Base-by-base conservation (phyloP, 2,113 vertebrate species). In the Sinocyclocheilus anophthalmus region DNA sequence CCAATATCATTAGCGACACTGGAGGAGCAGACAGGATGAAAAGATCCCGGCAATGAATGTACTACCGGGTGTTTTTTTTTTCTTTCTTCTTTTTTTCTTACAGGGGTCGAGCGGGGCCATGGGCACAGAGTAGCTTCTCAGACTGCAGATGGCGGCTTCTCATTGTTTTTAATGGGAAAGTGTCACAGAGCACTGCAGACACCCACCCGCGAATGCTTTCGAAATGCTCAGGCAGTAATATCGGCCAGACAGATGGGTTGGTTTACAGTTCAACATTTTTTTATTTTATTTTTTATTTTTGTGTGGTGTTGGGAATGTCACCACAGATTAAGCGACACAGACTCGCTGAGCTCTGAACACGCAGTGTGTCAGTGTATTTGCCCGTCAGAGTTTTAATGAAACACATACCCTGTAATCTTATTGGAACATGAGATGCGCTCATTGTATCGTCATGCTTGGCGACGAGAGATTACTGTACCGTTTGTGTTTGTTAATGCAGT, bases 1-100 rank as follows among this genome's bases (percentile, higher is more conserved):
- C 90, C 89, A 93, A 92, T 94, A 93, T 95, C 91, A 93, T 93
- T 90, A 90, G 91, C 59, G 88, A 87, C 86, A 77, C 84, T 88
- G 85, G 87, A 87, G 88, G 90, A 90, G 88, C 81, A 86, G 81
- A 88, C 14, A 37, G 77, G 4, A 86, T 92, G 89, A 92, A 92
- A 92, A 91, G 90, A 91, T 86, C 80, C 75, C 37, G 73, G 89
- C 50, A 22, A 79, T 93, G 91, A 93, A 92, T 90, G 84, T 90
- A 85, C 90, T 82, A 87, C 80, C 5, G 45, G 26, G 67, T 26
- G 13, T 26, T 9, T 57, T 63, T 73, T 76, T 22, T 76, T 76
- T 20, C 24, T 45, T 26, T 37, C 3, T 4, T 89, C 5, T 3
- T 89, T 88, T 61, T 84, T 78, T 76, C 39, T 7, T 42, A 10